Conservation (phyloP, 2,113 vertebrate species). For the Progne subis region DNA sequence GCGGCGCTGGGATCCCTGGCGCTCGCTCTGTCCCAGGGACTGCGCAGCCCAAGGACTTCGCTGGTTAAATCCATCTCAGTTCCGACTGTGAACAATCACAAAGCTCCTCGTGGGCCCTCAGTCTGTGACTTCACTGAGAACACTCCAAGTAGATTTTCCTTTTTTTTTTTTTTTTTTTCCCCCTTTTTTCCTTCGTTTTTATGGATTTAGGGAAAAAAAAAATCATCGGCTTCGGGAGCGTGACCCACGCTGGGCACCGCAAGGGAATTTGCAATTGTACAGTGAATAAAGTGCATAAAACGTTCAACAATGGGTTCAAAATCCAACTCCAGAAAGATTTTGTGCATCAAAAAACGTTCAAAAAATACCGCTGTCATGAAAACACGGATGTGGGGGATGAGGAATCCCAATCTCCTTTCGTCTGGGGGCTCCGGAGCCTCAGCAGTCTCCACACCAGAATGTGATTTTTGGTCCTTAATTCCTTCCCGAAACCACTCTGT, state of each 20-base stretch:
- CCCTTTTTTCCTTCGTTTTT: not conserved
- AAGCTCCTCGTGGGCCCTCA: not conserved
- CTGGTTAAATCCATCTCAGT: not conserved
- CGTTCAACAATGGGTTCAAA: not conserved
- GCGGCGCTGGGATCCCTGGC: not conserved
- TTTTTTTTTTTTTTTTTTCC: not conserved
- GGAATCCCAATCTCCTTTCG: rapidly evolving
- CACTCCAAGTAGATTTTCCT: not conserved
- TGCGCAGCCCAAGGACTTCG: not conserved
- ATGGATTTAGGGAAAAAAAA: not conserved
- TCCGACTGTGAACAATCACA: not conserved
- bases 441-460: not conserved
- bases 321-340: not conserved
- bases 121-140: not conserved
- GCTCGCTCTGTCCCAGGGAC: rapidly evolving
- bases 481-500: not conserved
- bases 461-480: rapidly evolving
- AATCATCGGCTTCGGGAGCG: not conserved
- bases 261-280: not conserved
- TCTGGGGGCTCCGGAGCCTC: not conserved
- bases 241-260: not conserved
- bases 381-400: not conserved
- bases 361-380: not conserved
- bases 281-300: not conserved
- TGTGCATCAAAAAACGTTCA: not conserved